phyloP scores from a whole-genome alignment of 2,113 vertebrate species.

The Hypanus sabinus region DNA sequence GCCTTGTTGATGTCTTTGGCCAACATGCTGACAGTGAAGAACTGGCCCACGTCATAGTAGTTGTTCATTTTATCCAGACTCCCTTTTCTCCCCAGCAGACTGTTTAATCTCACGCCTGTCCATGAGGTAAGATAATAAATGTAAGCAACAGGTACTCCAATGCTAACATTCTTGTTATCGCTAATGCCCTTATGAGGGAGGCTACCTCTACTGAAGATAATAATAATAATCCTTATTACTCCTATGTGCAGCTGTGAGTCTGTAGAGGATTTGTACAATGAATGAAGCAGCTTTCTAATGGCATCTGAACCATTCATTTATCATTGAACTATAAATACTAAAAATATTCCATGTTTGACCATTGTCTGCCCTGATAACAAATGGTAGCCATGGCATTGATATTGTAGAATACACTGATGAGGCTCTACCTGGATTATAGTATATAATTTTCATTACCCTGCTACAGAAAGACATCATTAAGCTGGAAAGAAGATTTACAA shows the following conservation, averaged over 20 bases:
- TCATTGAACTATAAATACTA: not conserved
- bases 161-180: not conserved
- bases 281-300: not conserved
- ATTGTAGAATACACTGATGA: too few species aligned
- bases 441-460: too few species aligned
- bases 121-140: not conserved
- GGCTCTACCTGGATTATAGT: too few species aligned
- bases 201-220: not conserved
- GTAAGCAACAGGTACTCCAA: not conserved
- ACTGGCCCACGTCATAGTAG: slow-evolving; percentile 94
- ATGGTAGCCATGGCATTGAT: not conserved
- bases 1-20: slow-evolving; percentile 79
- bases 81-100: slow-evolving; percentile 84
- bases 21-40: slow-evolving; percentile 86
- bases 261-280: not conserved
- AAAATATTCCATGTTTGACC: not conserved
- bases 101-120: slow-evolving; percentile 80
- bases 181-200: not conserved
- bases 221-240: too few species aligned
- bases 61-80: slow-evolving; percentile 91
- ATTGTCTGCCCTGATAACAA: not conserved
- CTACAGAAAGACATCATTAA: too few species aligned
- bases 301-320: not conserved
- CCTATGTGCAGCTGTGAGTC: not conserved
- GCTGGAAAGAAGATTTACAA: too few species aligned